Conservation (phyloP, 2,797 vertebrate species). For the Siniperca obscura region DNA sequence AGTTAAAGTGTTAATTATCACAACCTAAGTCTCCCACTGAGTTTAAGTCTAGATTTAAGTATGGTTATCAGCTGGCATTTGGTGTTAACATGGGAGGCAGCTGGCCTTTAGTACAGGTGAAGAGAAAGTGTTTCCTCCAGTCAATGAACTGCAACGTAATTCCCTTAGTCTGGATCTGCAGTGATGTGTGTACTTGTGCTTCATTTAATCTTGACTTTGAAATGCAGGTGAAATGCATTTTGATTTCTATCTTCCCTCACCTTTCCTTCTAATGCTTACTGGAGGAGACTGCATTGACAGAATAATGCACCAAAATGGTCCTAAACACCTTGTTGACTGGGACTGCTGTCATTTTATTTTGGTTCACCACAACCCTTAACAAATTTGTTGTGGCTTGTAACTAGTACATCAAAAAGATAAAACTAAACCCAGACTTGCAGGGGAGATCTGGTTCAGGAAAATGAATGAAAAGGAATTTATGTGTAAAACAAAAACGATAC, state of each 20-base stretch:
- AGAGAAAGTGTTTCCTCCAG: constrained; percentile 51
- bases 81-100: constrained; percentile 54
- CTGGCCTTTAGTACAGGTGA: constrained; percentile 40
- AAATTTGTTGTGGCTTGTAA: constrained; percentile 28
- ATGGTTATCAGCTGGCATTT: constrained; percentile 64
- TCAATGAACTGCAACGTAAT: constrained; percentile 52
- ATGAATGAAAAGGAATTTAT: background rate
- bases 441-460: constrained; percentile 3
- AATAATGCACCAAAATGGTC: constrained; percentile 39
- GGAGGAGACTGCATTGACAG: constrained; percentile 22
- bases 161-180: constrained; percentile 59
- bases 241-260: constrained; percentile 39
- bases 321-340: constrained; percentile 26
- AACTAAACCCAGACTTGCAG: background rate
- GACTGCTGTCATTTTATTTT: constrained; percentile 19
- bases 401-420: constrained; percentile 22
- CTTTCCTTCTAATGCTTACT: constrained; percentile 37
- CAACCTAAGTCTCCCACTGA: constrained; percentile 37
- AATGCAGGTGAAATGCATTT: constrained; percentile 54
- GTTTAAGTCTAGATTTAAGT: constrained; percentile 54
- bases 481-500: background rate
- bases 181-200: constrained; percentile 53
- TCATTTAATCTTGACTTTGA: constrained; percentile 67
- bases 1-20: constrained; percentile 75
- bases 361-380: constrained; percentile 9